Conservation (phyloP, 1,140 invertebrate genomes). For the Bemisia tabaci region DNA sequence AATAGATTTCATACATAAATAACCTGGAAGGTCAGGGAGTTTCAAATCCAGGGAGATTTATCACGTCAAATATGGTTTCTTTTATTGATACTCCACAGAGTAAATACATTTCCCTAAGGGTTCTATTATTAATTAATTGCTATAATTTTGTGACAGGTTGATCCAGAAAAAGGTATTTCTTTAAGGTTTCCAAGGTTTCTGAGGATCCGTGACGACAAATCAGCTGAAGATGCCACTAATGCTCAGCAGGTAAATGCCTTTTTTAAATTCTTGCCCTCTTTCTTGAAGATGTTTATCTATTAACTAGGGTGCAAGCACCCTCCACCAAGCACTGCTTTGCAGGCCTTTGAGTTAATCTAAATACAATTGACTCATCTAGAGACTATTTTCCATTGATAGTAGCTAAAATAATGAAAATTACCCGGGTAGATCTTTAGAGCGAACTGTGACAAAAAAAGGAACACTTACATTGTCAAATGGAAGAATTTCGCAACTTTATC, state of each 20-base stretch:
- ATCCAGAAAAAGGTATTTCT: conserved; percentile 87
- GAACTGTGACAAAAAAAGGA: too few species aligned
- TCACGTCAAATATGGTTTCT: too few species aligned
- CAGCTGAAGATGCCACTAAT: conserved; percentile 82
- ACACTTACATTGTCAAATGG: too few species aligned
- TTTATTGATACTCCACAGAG: too few species aligned
- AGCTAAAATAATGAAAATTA: background rate
- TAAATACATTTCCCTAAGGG: too few species aligned
- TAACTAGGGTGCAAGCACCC: background rate
- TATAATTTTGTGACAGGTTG: too few species aligned
- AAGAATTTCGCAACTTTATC: too few species aligned
- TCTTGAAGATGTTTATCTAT: background rate
- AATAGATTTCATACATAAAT: too few species aligned
- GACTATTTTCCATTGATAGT: conserved; percentile 1
- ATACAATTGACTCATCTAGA: conserved; percentile 12
- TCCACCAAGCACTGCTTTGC: background rate
- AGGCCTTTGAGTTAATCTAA: conserved; percentile 6
- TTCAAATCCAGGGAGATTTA: too few species aligned
- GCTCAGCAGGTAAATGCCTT: conserved; percentile 64
- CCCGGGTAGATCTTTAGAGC: background rate
- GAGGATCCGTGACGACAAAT: conserved; percentile 86
- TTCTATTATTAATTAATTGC: too few species aligned
- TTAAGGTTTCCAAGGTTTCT: conserved; percentile 91
- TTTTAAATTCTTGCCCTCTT: conserved; percentile 9
- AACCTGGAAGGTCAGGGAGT: too few species aligned